phyloP scores from a whole-genome alignment of 2,888 invertebrate genomes.

The Diarsia mendica region DNA sequence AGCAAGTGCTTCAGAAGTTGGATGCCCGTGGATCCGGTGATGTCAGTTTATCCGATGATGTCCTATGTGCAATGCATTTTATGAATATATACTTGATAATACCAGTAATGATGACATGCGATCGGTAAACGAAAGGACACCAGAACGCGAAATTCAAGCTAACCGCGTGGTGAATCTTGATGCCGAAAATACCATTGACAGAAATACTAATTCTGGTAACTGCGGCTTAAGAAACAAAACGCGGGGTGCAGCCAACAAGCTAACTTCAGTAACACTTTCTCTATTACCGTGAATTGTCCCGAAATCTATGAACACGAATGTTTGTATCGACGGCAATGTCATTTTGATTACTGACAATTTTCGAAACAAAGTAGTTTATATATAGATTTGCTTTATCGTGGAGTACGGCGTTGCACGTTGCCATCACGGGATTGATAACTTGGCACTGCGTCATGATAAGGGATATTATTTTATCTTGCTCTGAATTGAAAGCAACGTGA shows the following conservation, averaged over 20 bases:
- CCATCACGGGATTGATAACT: background rate
- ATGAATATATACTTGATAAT: no score
- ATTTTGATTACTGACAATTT: background rate
- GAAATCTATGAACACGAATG: constrained; percentile 17
- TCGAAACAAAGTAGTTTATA: background rate
- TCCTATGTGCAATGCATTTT: no score
- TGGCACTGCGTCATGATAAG: background rate
- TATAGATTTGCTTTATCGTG: background rate
- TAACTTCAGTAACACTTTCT: background rate
- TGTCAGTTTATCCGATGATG: no score
- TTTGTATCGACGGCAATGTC: constrained; percentile 7
- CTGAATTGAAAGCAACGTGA: no score
- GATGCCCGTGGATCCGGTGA: no score
- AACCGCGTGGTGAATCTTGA: no score
- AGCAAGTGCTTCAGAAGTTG: no score
- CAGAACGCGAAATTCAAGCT: no score
- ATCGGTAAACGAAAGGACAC: no score
- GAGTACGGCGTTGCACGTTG: background rate
- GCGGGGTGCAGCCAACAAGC: background rate
- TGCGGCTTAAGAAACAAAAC: background rate
- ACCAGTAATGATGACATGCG: no score
- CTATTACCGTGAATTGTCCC: fast-evolving
- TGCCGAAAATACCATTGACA: no score
- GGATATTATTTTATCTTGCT: background rate
- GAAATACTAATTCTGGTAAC: background rate